Base-by-base conservation (phyloP, 1,140 invertebrate genomes). In the Elysia chlorotica region DNA sequence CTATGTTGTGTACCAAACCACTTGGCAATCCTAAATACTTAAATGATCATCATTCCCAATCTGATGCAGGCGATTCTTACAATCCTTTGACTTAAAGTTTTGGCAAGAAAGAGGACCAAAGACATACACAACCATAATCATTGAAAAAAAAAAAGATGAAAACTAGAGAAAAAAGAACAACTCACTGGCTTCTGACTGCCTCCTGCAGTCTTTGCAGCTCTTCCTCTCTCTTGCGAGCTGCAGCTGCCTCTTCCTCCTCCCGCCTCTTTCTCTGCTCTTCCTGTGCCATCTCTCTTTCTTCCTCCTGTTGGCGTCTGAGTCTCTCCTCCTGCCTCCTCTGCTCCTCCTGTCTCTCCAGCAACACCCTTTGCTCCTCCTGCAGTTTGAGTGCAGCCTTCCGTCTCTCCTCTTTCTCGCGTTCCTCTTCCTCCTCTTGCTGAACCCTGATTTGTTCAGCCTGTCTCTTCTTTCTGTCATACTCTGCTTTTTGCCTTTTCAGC, bases 391-490 rank as follows among this genome's bases (percentile, higher is more conserved):
- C 83, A 17, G 78, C 77, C 69, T 80, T 76, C 54, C 84, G 66
- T 6, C 82, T 63, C 37, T 82, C 78, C 56, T 85, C 84, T 48
- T 74, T 78, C 71, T 85, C 82, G 62, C 79, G 65, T 41, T 85
- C 80, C 23, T 84, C 79, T 61, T 78, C 74, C 53, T 76, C 78
- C 31, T 79, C 73, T 23, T 79, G 77, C 48, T 82, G 74, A 3
- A 76, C 67, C 21, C 81, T 66, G 28, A 85, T 73, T 48, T 81
- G 79, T 57, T 84, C 83, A 25, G 82, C 83, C n/a, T 74, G 71
- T 68, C 79, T 82, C 72, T 86, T 86, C 41, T 75, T 75, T 33
- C 77, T 59, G 54, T 84, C 83, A 74, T 85, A 84, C 28, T 84
- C 85, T 19, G 77, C 69, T 37, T 85, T 84, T 73, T 86, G 83